These are phyloP conservation scores for Plestiodon gilberti DNA, from an alignment of 2,113 vertebrate species.

Conservation along the genomic window DNA sequence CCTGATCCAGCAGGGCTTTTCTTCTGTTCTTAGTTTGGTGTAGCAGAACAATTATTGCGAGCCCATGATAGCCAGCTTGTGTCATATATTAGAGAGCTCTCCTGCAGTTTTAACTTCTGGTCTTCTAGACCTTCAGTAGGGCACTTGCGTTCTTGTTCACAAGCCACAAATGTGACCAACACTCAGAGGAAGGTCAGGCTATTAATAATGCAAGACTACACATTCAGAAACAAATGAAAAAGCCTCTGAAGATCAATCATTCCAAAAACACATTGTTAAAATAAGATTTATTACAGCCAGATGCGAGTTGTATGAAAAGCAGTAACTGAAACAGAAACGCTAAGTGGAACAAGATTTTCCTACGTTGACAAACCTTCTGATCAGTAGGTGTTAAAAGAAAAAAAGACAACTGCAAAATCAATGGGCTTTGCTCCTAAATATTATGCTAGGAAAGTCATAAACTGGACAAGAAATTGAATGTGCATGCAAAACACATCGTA, in stretches of 20 bases:
- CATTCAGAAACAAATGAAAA: not conserved
- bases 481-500: too few relatives aligned
- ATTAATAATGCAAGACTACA: not conserved
- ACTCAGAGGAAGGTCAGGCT: too few relatives aligned
- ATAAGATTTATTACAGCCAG: not conserved
- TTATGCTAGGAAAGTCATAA: not conserved
- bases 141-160: too few relatives aligned
- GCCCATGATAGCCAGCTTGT: too few relatives aligned
- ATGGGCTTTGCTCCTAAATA: not conserved
- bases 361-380: not conserved
- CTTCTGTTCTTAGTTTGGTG: too few relatives aligned
- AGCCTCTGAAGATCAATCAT: not conserved
- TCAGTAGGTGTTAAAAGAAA: not conserved
- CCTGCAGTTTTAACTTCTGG: too few relatives aligned
- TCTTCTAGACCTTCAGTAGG: too few relatives aligned
- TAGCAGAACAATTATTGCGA: too few relatives aligned
- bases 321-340: not conserved
- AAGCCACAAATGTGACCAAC: too few relatives aligned
- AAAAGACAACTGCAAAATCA: not conserved
- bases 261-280: not conserved
- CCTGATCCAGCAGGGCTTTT: too few relatives aligned
- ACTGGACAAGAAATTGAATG: not conserved
- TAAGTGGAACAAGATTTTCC: not conserved
- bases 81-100: too few relatives aligned
- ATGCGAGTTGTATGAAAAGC: not conserved